Percentiles rank a stretch among this genome's conserved stretches.
These are phyloP conservation scores for Etheostoma perlongum DNA, from an alignment of 2,797 vertebrate species.

Conservation along the genomic window DNA sequence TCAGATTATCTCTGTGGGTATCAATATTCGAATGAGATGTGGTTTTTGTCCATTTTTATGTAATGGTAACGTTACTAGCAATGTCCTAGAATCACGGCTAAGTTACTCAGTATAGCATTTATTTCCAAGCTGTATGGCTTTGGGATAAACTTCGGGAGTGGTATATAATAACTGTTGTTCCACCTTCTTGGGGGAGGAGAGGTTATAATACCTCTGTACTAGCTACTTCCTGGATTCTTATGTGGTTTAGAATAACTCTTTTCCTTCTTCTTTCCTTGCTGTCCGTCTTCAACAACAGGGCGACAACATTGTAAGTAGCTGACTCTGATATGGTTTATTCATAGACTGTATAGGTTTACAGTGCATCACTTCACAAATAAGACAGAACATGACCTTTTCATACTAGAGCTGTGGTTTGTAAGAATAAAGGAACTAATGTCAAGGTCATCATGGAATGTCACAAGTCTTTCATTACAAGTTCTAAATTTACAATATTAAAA, in stretches of 20 bases:
- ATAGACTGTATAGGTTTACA: not conserved
- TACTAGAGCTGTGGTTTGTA: not conserved
- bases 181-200: not conserved
- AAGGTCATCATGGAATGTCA: not conserved
- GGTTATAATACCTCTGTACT: not conserved
- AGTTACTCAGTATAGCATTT: not conserved
- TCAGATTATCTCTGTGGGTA: not conserved
- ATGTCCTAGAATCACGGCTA: not conserved
- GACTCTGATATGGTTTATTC: not conserved
- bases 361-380: not conserved
- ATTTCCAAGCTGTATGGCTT: constrained; percentile 18
- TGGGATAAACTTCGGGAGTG: constrained; percentile 21
- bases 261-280: constrained; percentile 55
- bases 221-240: constrained; percentile 16
- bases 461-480: not conserved
- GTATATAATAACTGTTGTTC: not conserved
- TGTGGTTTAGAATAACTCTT: constrained; percentile 45
- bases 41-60: not conserved
- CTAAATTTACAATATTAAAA: not conserved
- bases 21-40: not conserved
- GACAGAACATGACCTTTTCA: not conserved
- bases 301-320: constrained; percentile 84
- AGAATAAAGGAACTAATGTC: not conserved
- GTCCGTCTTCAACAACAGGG: constrained; percentile 70
- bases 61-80: not conserved